Conservation (phyloP, 2,888 invertebrate genomes). For the Latheticus oryzae region DNA sequence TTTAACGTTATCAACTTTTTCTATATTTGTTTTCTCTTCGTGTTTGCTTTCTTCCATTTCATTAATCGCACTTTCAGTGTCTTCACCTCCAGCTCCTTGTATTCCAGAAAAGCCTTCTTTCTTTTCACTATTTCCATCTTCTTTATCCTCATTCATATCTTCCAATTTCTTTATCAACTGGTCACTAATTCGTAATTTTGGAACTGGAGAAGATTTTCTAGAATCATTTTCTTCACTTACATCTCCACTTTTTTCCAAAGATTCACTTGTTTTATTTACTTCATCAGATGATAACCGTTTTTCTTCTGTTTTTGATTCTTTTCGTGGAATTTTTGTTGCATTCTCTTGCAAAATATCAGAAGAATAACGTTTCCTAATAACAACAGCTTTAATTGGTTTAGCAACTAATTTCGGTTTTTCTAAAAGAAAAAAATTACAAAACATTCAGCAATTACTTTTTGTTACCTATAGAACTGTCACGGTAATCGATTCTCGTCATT, state of each 20-base stretch:
- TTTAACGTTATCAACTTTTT: background rate
- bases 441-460: background rate
- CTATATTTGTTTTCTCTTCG: background rate
- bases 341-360: slow-evolving; percentile 17
- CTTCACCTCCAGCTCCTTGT: no score
- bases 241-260: background rate
- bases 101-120: no score
- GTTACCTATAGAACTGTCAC: slow-evolving; percentile 17
- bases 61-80: background rate
- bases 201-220: slow-evolving; percentile 53
- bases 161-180: slow-evolving; percentile 59
- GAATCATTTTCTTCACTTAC: slow-evolving; percentile 43
- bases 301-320: slow-evolving; percentile 7
- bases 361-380: slow-evolving; percentile 33
- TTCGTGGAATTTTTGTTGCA: slow-evolving; percentile 7
- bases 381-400: slow-evolving; percentile 31
- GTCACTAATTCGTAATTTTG: slow-evolving; percentile 59
- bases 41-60: slow-evolving; percentile 3
- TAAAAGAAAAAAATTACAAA: slow-evolving; percentile 3
- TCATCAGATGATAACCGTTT: background rate
- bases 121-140: slow-evolving; percentile 5
- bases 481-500: slow-evolving; percentile 37
- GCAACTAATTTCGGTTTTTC: slow-evolving; percentile 23
- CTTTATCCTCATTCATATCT: slow-evolving; percentile 43
- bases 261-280: background rate